Evolutionary conservation across 1,140 invertebrate genomes (phyloP), one percentile per base, ranked within the genome.

Genomic region (Campoletis sonorensis): DNA sequence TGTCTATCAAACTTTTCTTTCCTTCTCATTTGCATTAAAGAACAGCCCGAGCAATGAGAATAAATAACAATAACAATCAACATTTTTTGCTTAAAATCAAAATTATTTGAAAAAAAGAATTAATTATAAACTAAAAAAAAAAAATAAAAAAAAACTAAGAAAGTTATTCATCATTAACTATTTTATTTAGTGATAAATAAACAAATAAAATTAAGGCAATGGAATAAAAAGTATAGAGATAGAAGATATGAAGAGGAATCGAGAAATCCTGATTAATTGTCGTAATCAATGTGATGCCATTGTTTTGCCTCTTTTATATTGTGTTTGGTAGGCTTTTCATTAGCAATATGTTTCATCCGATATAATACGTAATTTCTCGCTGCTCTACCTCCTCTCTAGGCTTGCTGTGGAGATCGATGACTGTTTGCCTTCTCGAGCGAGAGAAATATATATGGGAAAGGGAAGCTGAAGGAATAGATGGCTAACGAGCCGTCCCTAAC

Each of bases 401-500:
- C 18, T 21, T 16, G 5, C 40, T n/a, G 5, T n/a, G 76, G 16
- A 51, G 67, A 70, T 68, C 77, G 67, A 79, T 79, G 54, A 79
- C n/a, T 70, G 54, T 58, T 5, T 58, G 54, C 54, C 18, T 58
- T 23, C 33, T 45, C 77, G 77, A 67, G 61, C 61, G 77, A 79
- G 61, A 54, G 61, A 61, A 68, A 67, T 37, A 67, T 37, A 45
- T 45, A 45, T 13, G 8, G 54, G 54, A 21, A 18, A 54, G 4
- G 30, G 75, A 15, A 49, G 45, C 4, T 15, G 58, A 37, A 51
- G 67, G 77, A 23, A 40, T 23, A 40, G 61, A 58, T n/a, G 77
- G 58, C 33, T 68, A 79, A 79, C 64, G 76, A 79, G 64, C 58
- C 58, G 23, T 71, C 67, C 51, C 49, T 54, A 58, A 75, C 45